These are phyloP conservation scores for human (Homo sapiens) DNA, from an alignment of 2,113 vertebrate species.

Conservation along the genomic window GRCh38 chr9:90035001-90035500, in stretches of 20 bases:
- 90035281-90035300: not conserved
- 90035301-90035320: not conserved
- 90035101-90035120: accelerated
- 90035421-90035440: not conserved
- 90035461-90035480: not conserved
- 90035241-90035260: not conserved
- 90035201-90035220: not conserved
- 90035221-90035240: not conserved
- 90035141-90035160: not conserved
- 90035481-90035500: not conserved
- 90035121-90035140: not conserved
- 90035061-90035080: not conserved
- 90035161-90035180: not conserved
- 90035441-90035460: not conserved
- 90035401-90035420: not conserved
- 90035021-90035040: not conserved
- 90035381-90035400: not conserved
- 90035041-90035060: not conserved
- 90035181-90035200: not conserved
- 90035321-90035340: not conserved
- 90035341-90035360: not conserved
- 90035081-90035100: not conserved
- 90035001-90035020: not conserved
- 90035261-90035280: not conserved
- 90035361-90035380: not conserved